Percentiles rank a stretch among this genome's conserved stretches.
Conservation (phyloP, 2,888 invertebrate species). For the Brachyptera risi region DNA sequence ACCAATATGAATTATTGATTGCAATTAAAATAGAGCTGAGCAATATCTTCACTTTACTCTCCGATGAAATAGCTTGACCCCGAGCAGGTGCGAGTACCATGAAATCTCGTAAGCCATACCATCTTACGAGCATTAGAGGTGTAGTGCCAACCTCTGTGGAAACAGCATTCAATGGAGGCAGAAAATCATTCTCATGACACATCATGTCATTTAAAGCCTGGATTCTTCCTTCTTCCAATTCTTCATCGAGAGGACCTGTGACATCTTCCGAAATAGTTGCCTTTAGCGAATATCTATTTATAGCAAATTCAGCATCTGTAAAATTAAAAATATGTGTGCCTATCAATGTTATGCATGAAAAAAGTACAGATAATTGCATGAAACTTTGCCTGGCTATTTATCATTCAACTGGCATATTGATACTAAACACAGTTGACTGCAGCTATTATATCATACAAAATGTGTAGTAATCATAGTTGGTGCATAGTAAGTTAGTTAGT, state of each 20-base stretch:
- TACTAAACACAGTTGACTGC: too few relatives aligned
- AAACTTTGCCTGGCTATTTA: too few relatives aligned
- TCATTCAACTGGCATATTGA: too few relatives aligned
- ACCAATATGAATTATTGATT: constrained; percentile 74
- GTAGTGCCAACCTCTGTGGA: constrained; percentile 45
- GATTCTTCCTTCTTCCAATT: constrained; percentile 38
- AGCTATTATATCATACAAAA: too few relatives aligned
- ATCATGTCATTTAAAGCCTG: constrained; percentile 54
- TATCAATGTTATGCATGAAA: neutral
- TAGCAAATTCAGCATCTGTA: constrained; percentile 42
- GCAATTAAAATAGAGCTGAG: constrained; percentile 81
- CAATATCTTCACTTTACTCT: constrained; percentile 70
- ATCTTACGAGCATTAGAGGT: constrained; percentile 56
- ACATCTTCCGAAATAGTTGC: constrained; percentile 35
- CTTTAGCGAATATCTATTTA: constrained; percentile 43
- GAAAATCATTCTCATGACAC: constrained; percentile 61
- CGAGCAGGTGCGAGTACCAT: constrained; percentile 66
- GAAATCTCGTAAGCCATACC: constrained; percentile 82
- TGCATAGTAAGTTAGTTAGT: too few relatives aligned
- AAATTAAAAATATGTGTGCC: constrained; percentile 16
- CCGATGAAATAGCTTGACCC: constrained; percentile 52
- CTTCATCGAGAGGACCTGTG: constrained; percentile 36
- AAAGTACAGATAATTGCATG: neutral
- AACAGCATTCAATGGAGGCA: constrained; percentile 37
- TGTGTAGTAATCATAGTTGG: too few relatives aligned